A percentile compares a stretch with the other conserved stretches of the same genome.
phyloP scores from a whole-genome alignment of 1,140 invertebrate species.

The Drosophila teissieri region DNA sequence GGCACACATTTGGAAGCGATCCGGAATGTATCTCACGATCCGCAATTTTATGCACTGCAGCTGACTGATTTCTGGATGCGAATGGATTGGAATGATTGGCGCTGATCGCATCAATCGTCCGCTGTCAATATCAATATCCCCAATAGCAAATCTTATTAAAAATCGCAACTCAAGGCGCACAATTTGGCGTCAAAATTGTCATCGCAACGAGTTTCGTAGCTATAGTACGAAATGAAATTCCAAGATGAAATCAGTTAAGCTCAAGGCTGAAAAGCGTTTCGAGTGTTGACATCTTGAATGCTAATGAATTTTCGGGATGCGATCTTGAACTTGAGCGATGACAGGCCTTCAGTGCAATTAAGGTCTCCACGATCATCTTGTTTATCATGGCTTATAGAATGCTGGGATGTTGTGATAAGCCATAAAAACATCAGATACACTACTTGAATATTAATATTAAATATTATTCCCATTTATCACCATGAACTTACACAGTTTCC shows the following conservation, averaged over 20 bases:
- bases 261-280: slow-evolving; percentile 66
- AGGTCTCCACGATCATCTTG: neutral
- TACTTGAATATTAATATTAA: too few species aligned
- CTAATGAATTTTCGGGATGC: slow-evolving; percentile 54
- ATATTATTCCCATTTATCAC: neutral
- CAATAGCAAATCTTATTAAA: slow-evolving; percentile 25
- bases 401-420: slow-evolving; percentile 1
- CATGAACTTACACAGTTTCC: neutral
- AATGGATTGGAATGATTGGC: slow-evolving; percentile 26
- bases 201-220: slow-evolving; percentile 56
- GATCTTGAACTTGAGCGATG: slow-evolving; percentile 37
- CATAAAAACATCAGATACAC: neutral
- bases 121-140: slow-evolving; percentile 45
- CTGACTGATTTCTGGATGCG: slow-evolving; percentile 56
- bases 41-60: slow-evolving; percentile 56
- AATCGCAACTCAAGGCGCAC: slow-evolving; percentile 63
- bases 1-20: slow-evolving; percentile 69
- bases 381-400: slow-evolving; percentile 25
- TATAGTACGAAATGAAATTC: slow-evolving; percentile 56
- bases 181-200: slow-evolving; percentile 49
- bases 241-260: slow-evolving; percentile 73
- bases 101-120: slow-evolving; percentile 71
- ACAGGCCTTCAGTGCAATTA: slow-evolving; percentile 42
- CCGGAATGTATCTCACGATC: slow-evolving; percentile 52
- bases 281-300: slow-evolving; percentile 74